A percentile compares a stretch with the other conserved stretches of the same genome.
phyloP scores from a whole-genome alignment of 2,113 vertebrate genomes.

The Struthidea cinerea region DNA sequence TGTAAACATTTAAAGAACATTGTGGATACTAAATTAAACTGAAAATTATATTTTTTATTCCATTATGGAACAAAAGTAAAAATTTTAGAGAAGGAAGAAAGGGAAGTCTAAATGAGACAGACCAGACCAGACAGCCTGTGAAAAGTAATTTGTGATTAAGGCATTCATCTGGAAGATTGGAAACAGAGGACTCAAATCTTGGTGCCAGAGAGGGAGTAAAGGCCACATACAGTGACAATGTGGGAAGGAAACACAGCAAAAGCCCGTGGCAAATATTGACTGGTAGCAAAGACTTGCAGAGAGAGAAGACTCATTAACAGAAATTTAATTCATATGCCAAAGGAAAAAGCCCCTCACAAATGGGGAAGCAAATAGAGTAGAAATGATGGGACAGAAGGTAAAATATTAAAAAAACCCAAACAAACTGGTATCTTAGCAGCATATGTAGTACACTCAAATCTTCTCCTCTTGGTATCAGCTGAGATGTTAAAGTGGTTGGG shows the following conservation, averaged over 20 bases:
- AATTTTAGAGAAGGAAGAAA: neutral
- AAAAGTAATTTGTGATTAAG: neutral
- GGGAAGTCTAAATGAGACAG: neutral
- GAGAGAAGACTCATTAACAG: neutral
- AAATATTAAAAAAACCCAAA: neutral
- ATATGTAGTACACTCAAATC: neutral
- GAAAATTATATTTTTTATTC: neutral
- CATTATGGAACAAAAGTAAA: neutral
- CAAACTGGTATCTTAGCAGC: neutral
- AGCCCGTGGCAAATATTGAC: rapidly evolving
- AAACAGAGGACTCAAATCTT: neutral
- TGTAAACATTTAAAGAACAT: neutral
- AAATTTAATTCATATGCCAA: neutral
- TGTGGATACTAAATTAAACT: neutral
- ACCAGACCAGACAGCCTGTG: rapidly evolving
- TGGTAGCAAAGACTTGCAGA: neutral
- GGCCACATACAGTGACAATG: neutral
- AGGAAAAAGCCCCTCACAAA: neutral
- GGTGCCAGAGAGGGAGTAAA: neutral
- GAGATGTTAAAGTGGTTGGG: neutral
- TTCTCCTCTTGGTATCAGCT: neutral
- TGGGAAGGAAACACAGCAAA: neutral
- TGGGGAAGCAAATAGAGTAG: neutral
- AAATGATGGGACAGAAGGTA: neutral
- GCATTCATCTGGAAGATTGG: neutral